Conservation (phyloP, 2,888 invertebrate species). For the Diabrotica balteata region DNA sequence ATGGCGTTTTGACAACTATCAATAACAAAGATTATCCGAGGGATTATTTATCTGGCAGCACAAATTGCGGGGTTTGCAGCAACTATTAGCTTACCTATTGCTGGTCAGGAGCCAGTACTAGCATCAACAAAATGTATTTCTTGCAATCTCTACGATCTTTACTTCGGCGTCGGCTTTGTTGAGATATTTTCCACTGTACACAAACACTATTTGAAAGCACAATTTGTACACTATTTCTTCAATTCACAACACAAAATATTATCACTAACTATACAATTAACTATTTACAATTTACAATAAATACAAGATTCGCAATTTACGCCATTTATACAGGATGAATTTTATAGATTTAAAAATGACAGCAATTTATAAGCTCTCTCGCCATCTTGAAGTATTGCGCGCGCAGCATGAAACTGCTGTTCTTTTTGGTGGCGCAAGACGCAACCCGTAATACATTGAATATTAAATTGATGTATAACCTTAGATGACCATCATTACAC, state of each 20-base stretch:
- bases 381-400: conserved; percentile 58
- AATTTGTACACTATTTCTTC: conserved; percentile 64
- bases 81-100: conserved; percentile 52
- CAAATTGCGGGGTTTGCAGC: conserved; percentile 2
- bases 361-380: conserved; percentile 57
- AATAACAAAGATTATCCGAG: conserved; percentile 61
- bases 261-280: conserved; percentile 76
- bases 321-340: conserved; percentile 73
- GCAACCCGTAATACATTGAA: conserved; percentile 26
- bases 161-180: conserved; percentile 68
- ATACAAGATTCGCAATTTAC: conserved; percentile 69
- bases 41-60: conserved; percentile 10
- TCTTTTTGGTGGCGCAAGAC: conserved; percentile 6
- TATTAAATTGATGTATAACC: not conserved
- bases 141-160: conserved; percentile 61
- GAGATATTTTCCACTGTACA: conserved; percentile 67
- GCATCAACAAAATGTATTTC: conserved; percentile 59
- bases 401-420: conserved; percentile 44
- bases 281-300: conserved; percentile 77
- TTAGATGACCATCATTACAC: conserved; percentile 9
- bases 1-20: conserved; percentile 63
- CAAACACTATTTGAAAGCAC: conserved; percentile 66
- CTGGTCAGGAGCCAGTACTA: conserved; percentile 49
- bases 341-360: conserved; percentile 64
- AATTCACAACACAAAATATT: conserved; percentile 67